phyloP scores from a whole-genome alignment of 2,888 invertebrate genomes.

The Slavum lentiscoides region DNA sequence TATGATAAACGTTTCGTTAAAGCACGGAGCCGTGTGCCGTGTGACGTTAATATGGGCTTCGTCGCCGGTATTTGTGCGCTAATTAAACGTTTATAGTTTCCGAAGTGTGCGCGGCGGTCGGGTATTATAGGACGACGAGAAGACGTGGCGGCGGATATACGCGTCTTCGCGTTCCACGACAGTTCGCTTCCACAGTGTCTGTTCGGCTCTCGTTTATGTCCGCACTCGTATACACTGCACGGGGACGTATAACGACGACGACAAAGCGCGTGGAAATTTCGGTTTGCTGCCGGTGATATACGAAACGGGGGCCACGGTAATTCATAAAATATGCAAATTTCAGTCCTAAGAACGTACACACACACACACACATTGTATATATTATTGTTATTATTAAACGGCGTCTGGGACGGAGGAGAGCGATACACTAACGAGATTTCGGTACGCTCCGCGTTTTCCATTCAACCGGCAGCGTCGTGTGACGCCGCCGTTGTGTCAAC shows the following conservation, averaged over 20 bases:
- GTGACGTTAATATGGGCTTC: too few species aligned
- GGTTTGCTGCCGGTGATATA: neutral
- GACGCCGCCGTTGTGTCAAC: too few species aligned
- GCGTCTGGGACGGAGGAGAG: neutral
- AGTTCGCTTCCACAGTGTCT: too few species aligned
- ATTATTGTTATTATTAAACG: neutral
- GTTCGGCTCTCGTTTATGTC: too few species aligned
- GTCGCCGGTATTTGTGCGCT: too few species aligned
- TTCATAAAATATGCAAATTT: constrained; percentile 50
- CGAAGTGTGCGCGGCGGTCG: too few species aligned
- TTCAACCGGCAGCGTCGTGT: constrained; percentile 12
- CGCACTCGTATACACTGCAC: neutral
- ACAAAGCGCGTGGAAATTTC: neutral
- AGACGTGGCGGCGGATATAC: too few species aligned
- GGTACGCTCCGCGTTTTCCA: constrained; percentile 36
- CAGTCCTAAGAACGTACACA: constrained; percentile 21
- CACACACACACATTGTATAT: neutral
- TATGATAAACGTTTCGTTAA: too few species aligned
- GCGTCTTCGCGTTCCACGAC: too few species aligned
- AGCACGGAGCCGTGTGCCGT: too few species aligned
- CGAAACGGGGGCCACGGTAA: constrained; percentile 14
- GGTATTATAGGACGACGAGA: too few species aligned
- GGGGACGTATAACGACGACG: neutral
- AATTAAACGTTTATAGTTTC: too few species aligned
- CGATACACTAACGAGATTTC: constrained; percentile 32